These are phyloP conservation scores for Trididemnum nubilum DNA, from an alignment of 23 tunicate species.

Conservation along the genomic window DNA sequence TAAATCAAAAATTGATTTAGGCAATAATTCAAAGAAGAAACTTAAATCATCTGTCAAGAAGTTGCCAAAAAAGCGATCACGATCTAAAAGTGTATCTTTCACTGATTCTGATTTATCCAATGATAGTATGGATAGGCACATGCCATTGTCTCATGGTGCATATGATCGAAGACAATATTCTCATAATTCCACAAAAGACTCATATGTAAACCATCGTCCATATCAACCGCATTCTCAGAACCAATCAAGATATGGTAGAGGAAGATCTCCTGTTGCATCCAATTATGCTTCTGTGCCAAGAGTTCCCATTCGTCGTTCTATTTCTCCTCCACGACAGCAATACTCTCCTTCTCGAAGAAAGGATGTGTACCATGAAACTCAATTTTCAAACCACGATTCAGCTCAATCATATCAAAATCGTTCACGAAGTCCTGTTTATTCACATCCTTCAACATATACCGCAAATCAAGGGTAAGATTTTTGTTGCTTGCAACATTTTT, in stretches of 20 bases:
- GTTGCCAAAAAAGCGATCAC: not conserved
- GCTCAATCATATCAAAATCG: not conserved
- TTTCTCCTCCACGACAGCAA: constrained; percentile 31
- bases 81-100: constrained; percentile 1
- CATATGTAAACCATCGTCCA: too few relatives aligned
- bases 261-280: not conserved
- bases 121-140: constrained; percentile 4
- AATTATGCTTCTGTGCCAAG: not conserved
- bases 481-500: too few relatives aligned
- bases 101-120: not conserved
- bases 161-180: constrained; percentile 13
- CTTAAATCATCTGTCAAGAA: not conserved
- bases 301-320: constrained; percentile 31
- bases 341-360: not conserved
- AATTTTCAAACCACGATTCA: not conserved
- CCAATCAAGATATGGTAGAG: not conserved
- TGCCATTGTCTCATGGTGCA: not conserved
- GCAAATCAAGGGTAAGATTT: constrained; percentile 20
- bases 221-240: not conserved
- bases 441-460: not conserved
- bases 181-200: constrained; percentile 10
- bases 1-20: not conserved
- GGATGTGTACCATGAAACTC: not conserved
- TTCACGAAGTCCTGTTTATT: constrained; percentile 4
- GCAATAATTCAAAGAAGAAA: too few relatives aligned